Conservation (phyloP, 2,797 vertebrate species). For the Taenioides sp. region DNA sequence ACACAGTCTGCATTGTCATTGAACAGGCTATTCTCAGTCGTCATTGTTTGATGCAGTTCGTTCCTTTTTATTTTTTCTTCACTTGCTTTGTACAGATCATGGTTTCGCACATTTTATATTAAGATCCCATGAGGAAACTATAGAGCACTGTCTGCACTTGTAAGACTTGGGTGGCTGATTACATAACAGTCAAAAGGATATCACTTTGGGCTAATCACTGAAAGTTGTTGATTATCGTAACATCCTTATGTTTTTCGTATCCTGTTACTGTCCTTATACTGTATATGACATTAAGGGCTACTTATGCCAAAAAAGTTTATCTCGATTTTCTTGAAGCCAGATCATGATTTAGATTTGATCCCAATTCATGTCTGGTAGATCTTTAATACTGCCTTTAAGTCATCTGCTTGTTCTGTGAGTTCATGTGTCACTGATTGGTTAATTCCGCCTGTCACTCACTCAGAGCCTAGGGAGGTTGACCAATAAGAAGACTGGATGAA, state of each 20-base stretch:
- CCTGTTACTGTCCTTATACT: not conserved
- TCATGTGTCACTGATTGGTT: no score
- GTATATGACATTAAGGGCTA: no score
- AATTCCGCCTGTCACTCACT: no score
- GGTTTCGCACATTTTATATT: not conserved
- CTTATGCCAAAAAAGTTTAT: no score
- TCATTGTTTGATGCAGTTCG: not conserved
- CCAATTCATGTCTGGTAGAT: no score
- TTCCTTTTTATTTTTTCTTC: not conserved
- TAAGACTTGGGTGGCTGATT: not conserved
- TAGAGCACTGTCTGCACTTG: not conserved
- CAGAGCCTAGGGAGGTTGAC: no score
- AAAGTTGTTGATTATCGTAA: slow-evolving; percentile 3
- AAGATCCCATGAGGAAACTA: not conserved
- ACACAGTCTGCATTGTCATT: not conserved
- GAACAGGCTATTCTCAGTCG: not conserved
- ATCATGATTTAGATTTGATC: no score
- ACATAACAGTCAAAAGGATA: slow-evolving; percentile 2
- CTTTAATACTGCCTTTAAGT: no score
- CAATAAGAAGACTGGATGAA: no score
- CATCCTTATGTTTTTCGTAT: not conserved
- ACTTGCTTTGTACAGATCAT: not conserved
- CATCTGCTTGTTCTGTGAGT: no score
- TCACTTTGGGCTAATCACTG: slow-evolving; percentile 27
- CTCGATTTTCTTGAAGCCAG: no score